These are phyloP conservation scores for Illadopsis cleaveri DNA, from an alignment of 2,113 vertebrate species.

Conservation along the genomic window DNA sequence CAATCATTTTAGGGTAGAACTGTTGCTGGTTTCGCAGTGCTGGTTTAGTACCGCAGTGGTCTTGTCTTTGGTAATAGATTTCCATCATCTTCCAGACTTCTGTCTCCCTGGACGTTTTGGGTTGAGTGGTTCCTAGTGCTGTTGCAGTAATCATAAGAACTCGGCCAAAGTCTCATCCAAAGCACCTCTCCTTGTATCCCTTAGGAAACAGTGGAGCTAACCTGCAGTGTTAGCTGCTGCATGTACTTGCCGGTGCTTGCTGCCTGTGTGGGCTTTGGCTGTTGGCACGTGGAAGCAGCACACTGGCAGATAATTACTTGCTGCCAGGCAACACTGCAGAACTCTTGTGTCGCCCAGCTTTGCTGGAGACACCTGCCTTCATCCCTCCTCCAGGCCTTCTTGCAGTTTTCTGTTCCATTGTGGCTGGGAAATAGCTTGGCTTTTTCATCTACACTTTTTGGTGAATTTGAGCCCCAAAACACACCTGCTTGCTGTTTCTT, in stretches of 20 bases:
- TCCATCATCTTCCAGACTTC: not conserved
- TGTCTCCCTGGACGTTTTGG: not conserved
- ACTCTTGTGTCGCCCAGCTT: not conserved
- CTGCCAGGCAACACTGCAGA: conserved; percentile 65
- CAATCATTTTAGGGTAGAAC: not conserved
- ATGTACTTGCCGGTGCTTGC: not conserved
- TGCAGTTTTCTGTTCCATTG: not conserved
- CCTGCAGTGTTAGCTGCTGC: not conserved
- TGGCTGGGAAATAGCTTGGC: not conserved
- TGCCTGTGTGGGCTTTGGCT: conserved; percentile 47
- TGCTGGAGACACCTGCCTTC: conserved; percentile 55
- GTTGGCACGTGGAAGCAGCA: conserved; percentile 42
- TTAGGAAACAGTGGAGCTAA: not conserved
- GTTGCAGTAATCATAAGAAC: not conserved
- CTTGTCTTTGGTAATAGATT: not conserved
- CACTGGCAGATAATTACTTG: conserved; percentile 55
- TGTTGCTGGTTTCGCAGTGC: not conserved
- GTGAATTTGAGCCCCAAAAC: not conserved
- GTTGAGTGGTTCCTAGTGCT: not conserved
- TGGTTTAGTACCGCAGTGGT: not conserved
- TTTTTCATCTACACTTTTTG: not conserved
- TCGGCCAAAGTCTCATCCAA: not conserved
- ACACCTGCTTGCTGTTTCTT: not conserved
- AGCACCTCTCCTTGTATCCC: not conserved
- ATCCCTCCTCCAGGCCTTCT: not conserved